A percentile compares a stretch with the other conserved stretches of the same genome.
Conservation (phyloP, 2,797 vertebrate species). For the Tapirus indicus region DNA sequence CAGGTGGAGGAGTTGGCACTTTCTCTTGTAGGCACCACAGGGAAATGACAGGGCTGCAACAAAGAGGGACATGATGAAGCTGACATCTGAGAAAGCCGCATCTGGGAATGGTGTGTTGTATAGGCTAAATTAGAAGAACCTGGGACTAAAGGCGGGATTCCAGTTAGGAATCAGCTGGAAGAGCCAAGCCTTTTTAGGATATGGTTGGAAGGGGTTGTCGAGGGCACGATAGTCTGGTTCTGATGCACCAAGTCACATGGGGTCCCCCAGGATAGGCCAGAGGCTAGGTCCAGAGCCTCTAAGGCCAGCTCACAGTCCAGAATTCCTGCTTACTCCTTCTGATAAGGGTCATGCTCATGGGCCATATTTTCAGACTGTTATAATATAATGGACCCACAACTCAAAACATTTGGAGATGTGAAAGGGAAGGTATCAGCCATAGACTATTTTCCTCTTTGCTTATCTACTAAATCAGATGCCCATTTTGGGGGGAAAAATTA, state of each 20-base stretch:
- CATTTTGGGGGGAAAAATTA: background rate
- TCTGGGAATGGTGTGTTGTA: background rate
- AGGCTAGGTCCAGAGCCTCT: background rate
- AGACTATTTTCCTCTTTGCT: background rate
- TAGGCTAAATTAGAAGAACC: background rate
- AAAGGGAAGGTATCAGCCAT: background rate
- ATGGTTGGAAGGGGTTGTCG: fast-evolving
- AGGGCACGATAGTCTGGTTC: background rate
- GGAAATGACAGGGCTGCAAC: background rate
- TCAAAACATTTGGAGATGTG: background rate
- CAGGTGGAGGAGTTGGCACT: background rate
- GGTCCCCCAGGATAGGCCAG: fast-evolving
- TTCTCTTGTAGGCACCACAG: background rate
- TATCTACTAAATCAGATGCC: too few species aligned
- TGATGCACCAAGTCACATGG: background rate
- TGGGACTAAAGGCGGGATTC: background rate
- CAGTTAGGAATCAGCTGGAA: fast-evolving
- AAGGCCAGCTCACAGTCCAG: background rate
- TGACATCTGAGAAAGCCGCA: background rate
- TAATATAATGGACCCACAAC: background rate
- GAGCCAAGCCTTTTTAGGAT: too few species aligned
- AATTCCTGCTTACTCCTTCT: background rate
- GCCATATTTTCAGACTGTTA: background rate
- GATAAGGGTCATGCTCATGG: too few species aligned
- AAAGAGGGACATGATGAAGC: too few species aligned